A percentile compares a stretch with the other conserved stretches of the same genome.
These are phyloP conservation scores for Balanococcus diminutus DNA, from an alignment of 2,888 invertebrate genomes.

Conservation along the genomic window DNA sequence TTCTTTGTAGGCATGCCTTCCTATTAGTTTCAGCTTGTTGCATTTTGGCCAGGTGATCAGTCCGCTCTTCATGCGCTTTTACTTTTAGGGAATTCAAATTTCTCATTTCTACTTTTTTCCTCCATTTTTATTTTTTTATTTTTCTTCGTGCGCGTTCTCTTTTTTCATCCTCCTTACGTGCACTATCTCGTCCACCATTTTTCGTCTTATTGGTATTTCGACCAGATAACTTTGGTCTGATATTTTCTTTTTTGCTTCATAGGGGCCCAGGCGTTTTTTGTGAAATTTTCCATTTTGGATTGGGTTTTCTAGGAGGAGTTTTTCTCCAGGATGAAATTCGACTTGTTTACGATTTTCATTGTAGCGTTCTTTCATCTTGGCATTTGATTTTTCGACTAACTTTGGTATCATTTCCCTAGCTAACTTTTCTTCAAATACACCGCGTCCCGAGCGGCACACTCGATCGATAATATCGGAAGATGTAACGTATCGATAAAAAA, in stretches of 20 bases:
- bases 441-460: no score
- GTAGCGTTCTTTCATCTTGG: background rate
- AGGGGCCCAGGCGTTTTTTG: background rate
- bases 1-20: no score
- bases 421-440: no score
- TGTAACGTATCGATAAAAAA: no score
- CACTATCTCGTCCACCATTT: background rate
- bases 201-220: background rate
- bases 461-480: no score
- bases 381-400: background rate
- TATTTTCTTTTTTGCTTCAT: background rate
- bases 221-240: background rate
- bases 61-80: no score
- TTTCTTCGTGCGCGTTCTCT: background rate
- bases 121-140: background rate
- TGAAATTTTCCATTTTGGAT: background rate
- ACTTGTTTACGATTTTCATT: background rate
- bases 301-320: background rate
- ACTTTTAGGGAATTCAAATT: no score
- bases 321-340: background rate
- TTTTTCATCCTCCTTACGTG: background rate
- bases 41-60: no score
- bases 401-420: background rate
- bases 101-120: background rate
- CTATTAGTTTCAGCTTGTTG: no score